These are phyloP conservation scores for Anguilla japonica DNA, from an alignment of 2,113 vertebrate species.

Conservation along the genomic window DNA sequence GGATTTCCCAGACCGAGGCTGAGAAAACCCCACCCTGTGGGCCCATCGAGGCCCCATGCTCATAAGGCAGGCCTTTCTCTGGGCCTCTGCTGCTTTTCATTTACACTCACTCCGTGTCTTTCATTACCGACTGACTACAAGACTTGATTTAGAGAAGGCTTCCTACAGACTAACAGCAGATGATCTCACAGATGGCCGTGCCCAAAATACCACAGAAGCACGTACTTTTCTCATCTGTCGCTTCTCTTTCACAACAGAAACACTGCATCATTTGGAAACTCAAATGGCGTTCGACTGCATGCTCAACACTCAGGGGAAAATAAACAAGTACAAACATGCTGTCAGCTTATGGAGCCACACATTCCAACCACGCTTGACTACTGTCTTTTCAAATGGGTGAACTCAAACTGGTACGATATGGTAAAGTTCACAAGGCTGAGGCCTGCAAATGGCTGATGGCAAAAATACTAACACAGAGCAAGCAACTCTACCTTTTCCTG, in stretches of 20 bases:
- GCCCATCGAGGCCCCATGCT: background rate
- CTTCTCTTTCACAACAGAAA: background rate
- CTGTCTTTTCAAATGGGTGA: background rate
- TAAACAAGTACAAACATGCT: background rate
- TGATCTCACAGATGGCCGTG: background rate
- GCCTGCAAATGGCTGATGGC: background rate
- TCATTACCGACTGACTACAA: background rate
- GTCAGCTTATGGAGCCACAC: background rate
- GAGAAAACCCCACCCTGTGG: background rate
- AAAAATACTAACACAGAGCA: slow-evolving; percentile 15
- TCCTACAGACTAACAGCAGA: background rate
- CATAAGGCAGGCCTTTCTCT: background rate
- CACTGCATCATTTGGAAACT: background rate
- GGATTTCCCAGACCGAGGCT: background rate
- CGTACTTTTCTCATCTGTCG: background rate
- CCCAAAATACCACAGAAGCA: background rate
- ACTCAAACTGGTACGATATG: background rate
- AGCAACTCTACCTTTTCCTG: slow-evolving; percentile 92
- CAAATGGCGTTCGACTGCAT: background rate
- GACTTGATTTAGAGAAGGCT: no score
- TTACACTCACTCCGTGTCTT: background rate
- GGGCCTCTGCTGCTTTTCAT: background rate
- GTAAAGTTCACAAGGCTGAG: background rate
- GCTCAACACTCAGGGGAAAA: background rate
- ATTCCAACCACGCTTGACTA: background rate